These are phyloP conservation scores for Streblospio benedicti DNA, from an alignment of 1,140 invertebrate species.

Conservation along the genomic window DNA sequence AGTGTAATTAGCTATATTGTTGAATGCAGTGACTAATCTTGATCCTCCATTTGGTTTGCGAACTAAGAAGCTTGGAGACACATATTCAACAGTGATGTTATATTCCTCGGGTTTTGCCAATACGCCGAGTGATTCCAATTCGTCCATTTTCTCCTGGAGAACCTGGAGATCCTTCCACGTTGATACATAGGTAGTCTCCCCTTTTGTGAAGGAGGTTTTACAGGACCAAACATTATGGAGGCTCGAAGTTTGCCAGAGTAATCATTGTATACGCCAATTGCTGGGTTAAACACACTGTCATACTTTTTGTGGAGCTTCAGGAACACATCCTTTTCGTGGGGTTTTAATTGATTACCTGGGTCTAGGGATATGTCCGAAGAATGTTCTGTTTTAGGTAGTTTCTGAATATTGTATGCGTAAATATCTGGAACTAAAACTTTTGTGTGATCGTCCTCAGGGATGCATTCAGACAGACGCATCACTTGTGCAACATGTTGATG, in stretches of 20 bases:
- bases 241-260: background rate
- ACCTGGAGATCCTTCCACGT: conserved; percentile 2
- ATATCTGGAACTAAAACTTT: too few relatives aligned
- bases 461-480: too few relatives aligned
- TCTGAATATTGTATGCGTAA: too few relatives aligned
- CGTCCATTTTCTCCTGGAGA: conserved; percentile 18
- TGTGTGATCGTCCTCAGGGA: too few relatives aligned
- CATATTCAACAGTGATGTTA: conserved; percentile 9
- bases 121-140: conserved; percentile 18
- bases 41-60: conserved; percentile 18
- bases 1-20: conserved; percentile 15
- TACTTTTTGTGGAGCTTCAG: too few relatives aligned
- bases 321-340: too few relatives aligned
- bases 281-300: background rate
- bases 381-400: too few relatives aligned
- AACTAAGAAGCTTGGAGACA: conserved; percentile 18
- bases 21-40: conserved; percentile 22
- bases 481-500: too few relatives aligned
- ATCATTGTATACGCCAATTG: background rate
- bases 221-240: background rate
- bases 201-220: background rate
- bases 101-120: conserved; percentile 19
- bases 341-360: too few relatives aligned
- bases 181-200: conserved; percentile 17
- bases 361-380: too few relatives aligned